Evolutionary conservation across 2,113 vertebrate genomes (phyloP).

Genomic region (Etia nguti): DNA sequence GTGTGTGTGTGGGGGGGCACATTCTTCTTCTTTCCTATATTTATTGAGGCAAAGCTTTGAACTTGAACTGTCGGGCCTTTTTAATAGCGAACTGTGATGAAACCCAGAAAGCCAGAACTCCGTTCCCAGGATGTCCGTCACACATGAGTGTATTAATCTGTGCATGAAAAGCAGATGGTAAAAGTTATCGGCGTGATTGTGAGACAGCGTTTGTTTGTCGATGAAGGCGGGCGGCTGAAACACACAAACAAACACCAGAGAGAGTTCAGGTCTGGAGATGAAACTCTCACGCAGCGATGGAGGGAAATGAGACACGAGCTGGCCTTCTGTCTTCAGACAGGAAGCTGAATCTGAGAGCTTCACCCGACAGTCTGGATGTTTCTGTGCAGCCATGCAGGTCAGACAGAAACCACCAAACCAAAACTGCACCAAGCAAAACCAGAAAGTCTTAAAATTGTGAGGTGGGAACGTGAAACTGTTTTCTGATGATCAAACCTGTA

Average conservation of each 20-base stretch:
- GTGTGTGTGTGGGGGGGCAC: too few relatives aligned
- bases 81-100: background rate
- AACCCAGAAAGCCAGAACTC: background rate
- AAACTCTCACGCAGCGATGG: too few relatives aligned
- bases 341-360: background rate
- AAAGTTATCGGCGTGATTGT: accelerated
- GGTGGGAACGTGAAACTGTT: background rate
- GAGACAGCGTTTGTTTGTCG: background rate
- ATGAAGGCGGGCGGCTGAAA: background rate
- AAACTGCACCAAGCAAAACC: background rate
- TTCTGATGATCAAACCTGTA: background rate
- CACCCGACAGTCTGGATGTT: background rate
- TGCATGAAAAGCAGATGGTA: background rate
- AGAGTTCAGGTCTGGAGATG: background rate
- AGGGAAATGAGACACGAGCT: too few relatives aligned
- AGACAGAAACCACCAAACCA: background rate
- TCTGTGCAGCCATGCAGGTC: background rate
- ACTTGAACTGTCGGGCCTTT: background rate
- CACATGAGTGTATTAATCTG: background rate
- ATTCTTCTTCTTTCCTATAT: background rate
- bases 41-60: background rate
- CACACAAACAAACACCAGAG: background rate
- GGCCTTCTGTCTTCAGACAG: background rate
- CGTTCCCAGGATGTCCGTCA: background rate
- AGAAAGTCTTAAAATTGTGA: background rate